Evolutionary conservation across 2,113 vertebrate species (phyloP).

Genomic region (Saccopteryx bilineata): DNA sequence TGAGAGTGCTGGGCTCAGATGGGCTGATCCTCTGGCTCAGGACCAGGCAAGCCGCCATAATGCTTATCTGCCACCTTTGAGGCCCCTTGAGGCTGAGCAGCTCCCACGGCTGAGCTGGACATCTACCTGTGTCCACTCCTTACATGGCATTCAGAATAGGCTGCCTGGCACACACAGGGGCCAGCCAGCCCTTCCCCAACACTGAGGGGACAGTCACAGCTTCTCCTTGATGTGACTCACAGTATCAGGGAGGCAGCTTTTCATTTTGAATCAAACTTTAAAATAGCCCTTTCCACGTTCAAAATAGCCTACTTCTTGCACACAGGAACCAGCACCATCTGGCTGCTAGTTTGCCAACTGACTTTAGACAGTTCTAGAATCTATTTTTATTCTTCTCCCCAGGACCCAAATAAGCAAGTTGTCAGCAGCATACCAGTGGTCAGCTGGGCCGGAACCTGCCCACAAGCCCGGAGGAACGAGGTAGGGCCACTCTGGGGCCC

Average conservation of each 20-base stretch:
- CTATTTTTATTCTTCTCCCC: conserved; percentile 65
- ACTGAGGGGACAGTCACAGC: not conserved
- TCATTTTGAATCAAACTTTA: conserved; percentile 33
- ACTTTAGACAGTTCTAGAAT: conserved; percentile 60
- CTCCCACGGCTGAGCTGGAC: not conserved
- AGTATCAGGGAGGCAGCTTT: not conserved
- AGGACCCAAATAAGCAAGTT: conserved; percentile 56
- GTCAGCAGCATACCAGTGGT: conserved; percentile 9
- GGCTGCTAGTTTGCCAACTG: conserved; percentile 30
- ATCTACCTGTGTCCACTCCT: not conserved
- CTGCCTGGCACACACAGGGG: accelerated
- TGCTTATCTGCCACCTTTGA: accelerated
- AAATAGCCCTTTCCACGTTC: conserved; percentile 68
- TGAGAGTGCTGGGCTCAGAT: not conserved
- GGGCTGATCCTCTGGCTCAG: not conserved
- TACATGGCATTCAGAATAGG: accelerated
- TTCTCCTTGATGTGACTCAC: not conserved
- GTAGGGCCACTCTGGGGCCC: accelerated
- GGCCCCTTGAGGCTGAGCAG: accelerated
- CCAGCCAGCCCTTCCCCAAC: not conserved
- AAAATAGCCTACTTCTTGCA: conserved; percentile 50
- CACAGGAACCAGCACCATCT: conserved; percentile 73
- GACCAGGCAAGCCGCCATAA: not conserved
- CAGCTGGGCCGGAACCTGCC: not conserved
- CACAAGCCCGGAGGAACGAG: not conserved